Evolutionary conservation across 2,113 vertebrate genomes (phyloP).

Genomic region (Willisornis vidua): DNA sequence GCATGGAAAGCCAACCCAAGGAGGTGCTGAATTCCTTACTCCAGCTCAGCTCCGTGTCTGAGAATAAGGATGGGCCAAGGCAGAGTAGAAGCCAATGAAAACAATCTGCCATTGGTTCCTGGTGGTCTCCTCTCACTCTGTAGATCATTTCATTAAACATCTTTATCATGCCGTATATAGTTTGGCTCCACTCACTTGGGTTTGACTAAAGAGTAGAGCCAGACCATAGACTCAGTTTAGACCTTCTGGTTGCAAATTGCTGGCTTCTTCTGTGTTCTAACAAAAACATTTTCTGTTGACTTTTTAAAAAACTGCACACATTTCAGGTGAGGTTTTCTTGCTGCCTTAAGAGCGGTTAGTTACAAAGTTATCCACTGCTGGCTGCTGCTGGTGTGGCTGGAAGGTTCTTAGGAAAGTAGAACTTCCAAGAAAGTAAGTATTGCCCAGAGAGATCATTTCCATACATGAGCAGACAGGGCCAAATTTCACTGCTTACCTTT

Average conservation of each 20-base stretch:
- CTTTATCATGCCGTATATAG: neutral
- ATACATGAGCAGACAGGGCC: neutral
- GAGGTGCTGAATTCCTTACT: neutral
- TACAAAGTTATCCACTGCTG: constrained; percentile 13
- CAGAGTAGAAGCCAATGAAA: constrained; percentile 2
- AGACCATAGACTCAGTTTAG: neutral
- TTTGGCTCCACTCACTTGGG: constrained; percentile 28
- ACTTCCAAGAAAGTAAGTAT: neutral
- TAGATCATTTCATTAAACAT: constrained; percentile 35
- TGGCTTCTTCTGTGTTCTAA: constrained; percentile 13
- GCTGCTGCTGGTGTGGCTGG: constrained; percentile 24
- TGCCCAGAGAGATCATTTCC: constrained; percentile 13
- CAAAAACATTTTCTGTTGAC: constrained; percentile 35
- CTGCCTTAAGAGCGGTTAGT: constrained; percentile 24
- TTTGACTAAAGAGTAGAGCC: constrained; percentile 26
- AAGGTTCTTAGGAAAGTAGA: constrained; percentile 32
- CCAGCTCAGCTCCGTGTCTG: neutral
- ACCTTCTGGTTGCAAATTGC: constrained; percentile 16
- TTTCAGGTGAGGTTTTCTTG: constrained; percentile 62
- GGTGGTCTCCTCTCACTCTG: constrained; percentile 29
- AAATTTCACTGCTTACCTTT: constrained; percentile 6
- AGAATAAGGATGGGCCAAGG: constrained; percentile 27
- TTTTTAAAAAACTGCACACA: neutral
- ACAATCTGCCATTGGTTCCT: constrained; percentile 47
- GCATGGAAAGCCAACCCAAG: neutral